Evolutionary conservation across 2,113 vertebrate genomes (phyloP).

Genomic region (Melanocharis versteri): DNA sequence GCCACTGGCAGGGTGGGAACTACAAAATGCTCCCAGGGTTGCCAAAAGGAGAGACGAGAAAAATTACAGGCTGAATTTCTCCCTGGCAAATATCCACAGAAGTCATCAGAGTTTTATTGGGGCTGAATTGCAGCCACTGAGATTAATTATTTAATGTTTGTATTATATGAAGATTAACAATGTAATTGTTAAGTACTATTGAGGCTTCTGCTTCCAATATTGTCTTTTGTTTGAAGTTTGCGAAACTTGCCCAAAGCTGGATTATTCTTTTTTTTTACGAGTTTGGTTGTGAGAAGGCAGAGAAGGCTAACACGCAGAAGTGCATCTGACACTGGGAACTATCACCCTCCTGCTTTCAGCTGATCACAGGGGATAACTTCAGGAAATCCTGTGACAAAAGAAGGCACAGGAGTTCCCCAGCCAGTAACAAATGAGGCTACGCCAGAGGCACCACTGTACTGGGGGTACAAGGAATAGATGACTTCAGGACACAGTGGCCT

Average conservation of each 20-base stretch:
- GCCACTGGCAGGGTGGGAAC: neutral
- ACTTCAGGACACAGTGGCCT: neutral
- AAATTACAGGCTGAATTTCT: neutral
- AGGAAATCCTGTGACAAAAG: neutral
- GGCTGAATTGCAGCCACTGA: neutral
- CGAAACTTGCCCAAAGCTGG: neutral
- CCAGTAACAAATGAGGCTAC: rapidly evolving
- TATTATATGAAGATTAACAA: neutral
- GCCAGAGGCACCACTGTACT: neutral
- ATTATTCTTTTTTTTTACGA: neutral
- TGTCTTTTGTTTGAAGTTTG: neutral
- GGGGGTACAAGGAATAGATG: neutral
- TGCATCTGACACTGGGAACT: neutral
- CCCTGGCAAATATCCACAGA: neutral
- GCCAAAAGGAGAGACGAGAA: neutral
- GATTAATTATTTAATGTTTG: neutral
- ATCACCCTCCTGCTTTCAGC: neutral
- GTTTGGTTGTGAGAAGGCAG: neutral
- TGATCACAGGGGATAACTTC: neutral
- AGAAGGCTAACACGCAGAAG: neutral
- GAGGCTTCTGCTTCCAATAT: neutral
- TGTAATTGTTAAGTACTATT: neutral
- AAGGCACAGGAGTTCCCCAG: neutral
- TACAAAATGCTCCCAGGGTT: neutral
- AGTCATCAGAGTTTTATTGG: neutral